Evolutionary conservation across 2,888 invertebrate species (phyloP).

Genomic region (Eutolmus rufibarbis): DNA sequence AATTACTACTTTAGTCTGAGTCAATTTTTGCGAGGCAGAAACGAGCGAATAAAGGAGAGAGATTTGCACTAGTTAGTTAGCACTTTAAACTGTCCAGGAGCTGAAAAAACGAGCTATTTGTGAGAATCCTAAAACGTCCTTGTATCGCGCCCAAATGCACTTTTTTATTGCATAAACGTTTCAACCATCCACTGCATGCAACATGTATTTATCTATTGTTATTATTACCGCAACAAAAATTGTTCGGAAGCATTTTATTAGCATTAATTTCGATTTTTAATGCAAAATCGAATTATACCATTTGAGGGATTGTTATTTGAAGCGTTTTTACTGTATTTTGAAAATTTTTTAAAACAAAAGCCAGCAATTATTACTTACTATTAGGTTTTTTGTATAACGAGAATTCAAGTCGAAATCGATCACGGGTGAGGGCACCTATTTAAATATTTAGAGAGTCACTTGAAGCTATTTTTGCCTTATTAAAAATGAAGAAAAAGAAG

Average conservation of each 20-base stretch:
- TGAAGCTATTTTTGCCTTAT: conserved; percentile 45
- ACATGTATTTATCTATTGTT: neutral
- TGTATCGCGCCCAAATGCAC: conserved; percentile 28
- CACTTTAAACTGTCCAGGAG: conserved; percentile 8
- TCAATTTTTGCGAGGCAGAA: neutral
- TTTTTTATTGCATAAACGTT: conserved; percentile 27
- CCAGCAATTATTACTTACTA: neutral
- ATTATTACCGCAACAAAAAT: neutral
- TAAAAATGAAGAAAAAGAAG: conserved; percentile 23
- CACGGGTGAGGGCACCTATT: conserved; percentile 1
- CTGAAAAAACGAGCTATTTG: conserved; percentile 22
- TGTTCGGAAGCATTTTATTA: neutral
- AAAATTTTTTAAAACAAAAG: neutral
- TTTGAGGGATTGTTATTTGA: conserved; percentile 6
- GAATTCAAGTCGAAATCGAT: neutral
- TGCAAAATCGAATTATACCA: neutral
- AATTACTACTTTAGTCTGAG: neutral
- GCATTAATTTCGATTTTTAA: neutral
- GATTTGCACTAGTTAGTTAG: neutral
- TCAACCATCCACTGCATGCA: neutral
- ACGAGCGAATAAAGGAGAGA: neutral
- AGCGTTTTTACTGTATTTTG: conserved; percentile 29
- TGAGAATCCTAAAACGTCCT: conserved; percentile 28
- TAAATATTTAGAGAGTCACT: conserved; percentile 12
- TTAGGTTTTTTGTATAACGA: neutral